A percentile compares a stretch with the other conserved stretches of the same genome.
Conservation (phyloP, 2,888 invertebrate species). For the Apomyelois bistriatella region DNA sequence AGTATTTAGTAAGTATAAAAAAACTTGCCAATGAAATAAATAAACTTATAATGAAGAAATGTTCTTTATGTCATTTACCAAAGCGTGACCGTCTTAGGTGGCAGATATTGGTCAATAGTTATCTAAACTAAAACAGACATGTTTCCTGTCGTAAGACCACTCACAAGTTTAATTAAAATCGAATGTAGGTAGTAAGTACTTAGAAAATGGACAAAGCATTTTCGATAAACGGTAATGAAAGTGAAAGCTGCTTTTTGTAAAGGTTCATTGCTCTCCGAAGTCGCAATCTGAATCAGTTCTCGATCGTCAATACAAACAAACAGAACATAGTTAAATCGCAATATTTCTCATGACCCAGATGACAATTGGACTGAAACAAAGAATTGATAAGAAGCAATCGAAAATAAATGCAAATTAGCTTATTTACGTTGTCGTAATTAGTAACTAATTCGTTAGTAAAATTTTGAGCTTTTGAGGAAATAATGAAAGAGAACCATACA, state of each 20-base stretch:
- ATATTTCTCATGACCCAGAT: conserved; percentile 42
- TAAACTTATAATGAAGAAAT: conserved; percentile 20
- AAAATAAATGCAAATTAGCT: conserved; percentile 11
- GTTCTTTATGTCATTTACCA: conserved; percentile 2
- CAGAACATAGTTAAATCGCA: conserved; percentile 33
- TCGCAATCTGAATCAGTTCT: conserved; percentile 32
- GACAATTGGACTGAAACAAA: conserved; percentile 35
- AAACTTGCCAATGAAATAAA: conserved; percentile 45
- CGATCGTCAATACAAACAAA: conserved; percentile 26
- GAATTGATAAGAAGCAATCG: conserved; percentile 20
- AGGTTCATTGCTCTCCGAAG: conserved; percentile 50
- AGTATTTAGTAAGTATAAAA: conserved; percentile 18
- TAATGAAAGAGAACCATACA: background rate
- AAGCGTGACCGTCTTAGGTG: conserved; percentile 5
- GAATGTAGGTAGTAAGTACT: conserved; percentile 13
- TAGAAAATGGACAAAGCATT: conserved; percentile 17
- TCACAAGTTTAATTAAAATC: conserved; percentile 17
- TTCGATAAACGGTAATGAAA: conserved; percentile 41
- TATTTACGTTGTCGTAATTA: conserved; percentile 8
- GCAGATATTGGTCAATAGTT: conserved; percentile 5
- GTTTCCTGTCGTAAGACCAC: conserved; percentile 11
- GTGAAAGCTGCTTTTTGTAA: conserved; percentile 56
- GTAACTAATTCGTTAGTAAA: background rate
- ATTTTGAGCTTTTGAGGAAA: background rate
- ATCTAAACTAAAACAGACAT: conserved; percentile 9